Conservation (phyloP, 2,113 vertebrate species). For the Gobius niger region DNA sequence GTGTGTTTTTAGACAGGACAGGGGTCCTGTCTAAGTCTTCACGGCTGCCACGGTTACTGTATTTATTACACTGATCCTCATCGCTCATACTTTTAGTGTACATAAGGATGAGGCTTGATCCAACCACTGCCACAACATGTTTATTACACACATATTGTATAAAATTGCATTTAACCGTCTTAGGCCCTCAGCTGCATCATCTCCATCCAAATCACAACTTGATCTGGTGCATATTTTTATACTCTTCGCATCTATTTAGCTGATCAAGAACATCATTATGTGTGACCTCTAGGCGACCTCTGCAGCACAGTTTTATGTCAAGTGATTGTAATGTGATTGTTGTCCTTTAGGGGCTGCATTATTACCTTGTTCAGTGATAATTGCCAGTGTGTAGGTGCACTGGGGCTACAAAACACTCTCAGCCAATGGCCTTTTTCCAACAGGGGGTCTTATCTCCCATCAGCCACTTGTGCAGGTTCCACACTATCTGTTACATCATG, state of each 20-base stretch:
- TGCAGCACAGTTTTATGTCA: background rate
- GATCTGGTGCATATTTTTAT: background rate
- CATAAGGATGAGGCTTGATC: background rate
- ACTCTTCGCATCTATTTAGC: too few relatives aligned
- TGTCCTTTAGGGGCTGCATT: background rate
- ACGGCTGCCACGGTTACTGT: slow-evolving; percentile 12
- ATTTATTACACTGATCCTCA: background rate
- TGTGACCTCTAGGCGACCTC: slow-evolving; percentile 10
- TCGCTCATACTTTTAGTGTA: background rate
- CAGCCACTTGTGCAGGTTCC: slow-evolving; percentile 43
- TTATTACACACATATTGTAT: background rate
- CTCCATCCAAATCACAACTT: background rate
- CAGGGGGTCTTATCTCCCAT: slow-evolving; percentile 22
- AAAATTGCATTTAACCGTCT: background rate
- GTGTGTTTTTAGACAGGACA: slow-evolving; percentile 14
- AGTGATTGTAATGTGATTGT: background rate
- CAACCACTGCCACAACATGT: background rate
- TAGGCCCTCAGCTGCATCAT: background rate
- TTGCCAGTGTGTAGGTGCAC: background rate
- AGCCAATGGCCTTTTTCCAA: slow-evolving; percentile 11
- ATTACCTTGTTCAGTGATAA: background rate
- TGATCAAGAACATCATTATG: background rate
- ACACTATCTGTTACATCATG: background rate
- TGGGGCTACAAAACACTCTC: background rate
- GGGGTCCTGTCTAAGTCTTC: slow-evolving; percentile 46